Percentiles rank a stretch among this genome's conserved stretches.
Conservation (phyloP, 2,797 vertebrate genomes). For the Scolopax bukidnonensis region DNA sequence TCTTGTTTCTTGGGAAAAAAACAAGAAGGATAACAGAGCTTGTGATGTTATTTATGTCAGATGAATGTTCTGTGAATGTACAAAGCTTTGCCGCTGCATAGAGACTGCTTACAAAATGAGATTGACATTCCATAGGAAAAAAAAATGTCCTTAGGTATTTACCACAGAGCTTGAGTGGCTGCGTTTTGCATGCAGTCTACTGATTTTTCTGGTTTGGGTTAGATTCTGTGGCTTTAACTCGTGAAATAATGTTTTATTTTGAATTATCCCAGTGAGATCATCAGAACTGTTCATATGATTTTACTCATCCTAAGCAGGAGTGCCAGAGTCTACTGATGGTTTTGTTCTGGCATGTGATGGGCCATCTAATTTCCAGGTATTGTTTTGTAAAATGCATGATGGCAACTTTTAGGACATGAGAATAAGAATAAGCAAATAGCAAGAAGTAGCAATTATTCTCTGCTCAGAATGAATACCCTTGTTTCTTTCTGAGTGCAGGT, state of each 20-base stretch:
- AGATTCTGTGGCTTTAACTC: not conserved
- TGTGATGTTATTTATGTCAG: slow-evolving; percentile 23
- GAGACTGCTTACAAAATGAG: not conserved
- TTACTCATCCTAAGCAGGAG: not conserved
- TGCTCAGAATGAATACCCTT: slow-evolving; percentile 3
- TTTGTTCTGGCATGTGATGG: not conserved
- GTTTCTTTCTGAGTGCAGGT: slow-evolving; percentile 6
- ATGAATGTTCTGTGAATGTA: not conserved
- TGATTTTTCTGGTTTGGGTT: not conserved
- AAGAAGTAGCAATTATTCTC: slow-evolving; percentile 18
- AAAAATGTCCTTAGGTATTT: not conserved
- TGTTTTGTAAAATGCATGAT: not conserved
- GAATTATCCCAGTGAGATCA: not conserved
- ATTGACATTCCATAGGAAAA: not conserved
- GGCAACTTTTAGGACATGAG: not conserved
- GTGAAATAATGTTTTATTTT: not conserved
- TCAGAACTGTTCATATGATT: not conserved
- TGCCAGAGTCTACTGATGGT: not conserved
- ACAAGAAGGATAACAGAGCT: not conserved
- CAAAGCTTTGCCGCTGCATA: not conserved
- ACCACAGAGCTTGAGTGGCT: not conserved
- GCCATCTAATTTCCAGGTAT: not conserved
- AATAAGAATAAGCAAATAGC: not conserved
- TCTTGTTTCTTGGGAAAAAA: not conserved
- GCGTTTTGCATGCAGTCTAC: not conserved